Conservation (phyloP, 2,113 vertebrate species). For the Toxostoma redivivum region DNA sequence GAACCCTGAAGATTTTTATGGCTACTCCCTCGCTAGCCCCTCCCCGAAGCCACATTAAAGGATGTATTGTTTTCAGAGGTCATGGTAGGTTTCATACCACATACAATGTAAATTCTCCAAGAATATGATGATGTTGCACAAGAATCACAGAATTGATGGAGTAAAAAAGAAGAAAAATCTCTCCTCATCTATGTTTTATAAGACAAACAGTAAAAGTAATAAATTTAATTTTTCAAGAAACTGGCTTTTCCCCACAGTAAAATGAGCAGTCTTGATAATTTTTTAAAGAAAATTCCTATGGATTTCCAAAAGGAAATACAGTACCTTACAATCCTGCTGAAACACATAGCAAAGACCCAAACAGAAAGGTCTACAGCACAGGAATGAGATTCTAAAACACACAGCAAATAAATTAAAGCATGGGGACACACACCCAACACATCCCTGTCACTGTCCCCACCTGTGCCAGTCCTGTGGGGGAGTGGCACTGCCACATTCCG, state of each 20-base stretch:
- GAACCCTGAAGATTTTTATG: conserved; percentile 84
- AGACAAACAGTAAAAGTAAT: background rate
- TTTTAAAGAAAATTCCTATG: background rate
- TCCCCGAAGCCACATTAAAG: conserved; percentile 84
- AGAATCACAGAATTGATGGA: background rate
- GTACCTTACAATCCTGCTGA: background rate
- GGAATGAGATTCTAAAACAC: background rate
- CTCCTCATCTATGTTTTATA: background rate
- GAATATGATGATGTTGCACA: conserved; percentile 60
- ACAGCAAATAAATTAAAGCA: background rate
- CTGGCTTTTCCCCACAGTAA: background rate
- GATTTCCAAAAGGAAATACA: background rate
- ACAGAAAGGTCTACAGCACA: accelerated
- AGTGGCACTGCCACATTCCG: background rate
- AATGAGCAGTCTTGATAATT: background rate
- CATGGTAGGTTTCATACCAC: conserved; percentile 85
- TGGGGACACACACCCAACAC: accelerated
- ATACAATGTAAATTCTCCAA: conserved; percentile 76
- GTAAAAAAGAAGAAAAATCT: background rate
- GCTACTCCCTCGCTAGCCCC: conserved; percentile 69
- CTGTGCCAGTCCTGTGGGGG: background rate
- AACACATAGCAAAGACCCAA: accelerated
- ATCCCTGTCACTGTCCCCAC: background rate
- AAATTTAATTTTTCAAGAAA: background rate
- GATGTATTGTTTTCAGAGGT: conserved; percentile 87